Conservation (phyloP, 2,113 vertebrate genomes). For the Takifugu bimaculatus region DNA sequence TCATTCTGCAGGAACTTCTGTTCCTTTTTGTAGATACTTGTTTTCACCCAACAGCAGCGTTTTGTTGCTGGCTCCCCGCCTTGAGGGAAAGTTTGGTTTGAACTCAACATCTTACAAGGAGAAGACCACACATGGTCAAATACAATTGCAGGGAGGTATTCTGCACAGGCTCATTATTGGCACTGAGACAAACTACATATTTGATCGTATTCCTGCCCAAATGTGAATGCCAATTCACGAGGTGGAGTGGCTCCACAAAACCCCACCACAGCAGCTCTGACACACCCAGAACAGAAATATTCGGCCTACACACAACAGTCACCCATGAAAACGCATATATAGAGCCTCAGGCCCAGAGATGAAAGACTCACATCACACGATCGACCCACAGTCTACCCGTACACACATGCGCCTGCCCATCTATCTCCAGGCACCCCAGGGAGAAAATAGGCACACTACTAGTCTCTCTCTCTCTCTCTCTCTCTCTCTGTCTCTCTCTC, state of each 20-base stretch:
- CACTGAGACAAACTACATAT: constrained; percentile 39
- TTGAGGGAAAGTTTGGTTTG: constrained; percentile 48
- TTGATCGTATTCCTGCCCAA: constrained; percentile 36
- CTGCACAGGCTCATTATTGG: constrained; percentile 22
- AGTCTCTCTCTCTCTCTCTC: constrained; percentile 24
- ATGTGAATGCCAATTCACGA: constrained; percentile 33
- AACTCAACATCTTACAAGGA: constrained; percentile 45
- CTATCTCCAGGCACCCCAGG: constrained; percentile 28
- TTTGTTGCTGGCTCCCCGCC: constrained; percentile 42
- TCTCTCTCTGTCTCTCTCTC: not conserved
- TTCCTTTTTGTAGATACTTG: constrained; percentile 38
- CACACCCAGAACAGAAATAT: constrained; percentile 48
- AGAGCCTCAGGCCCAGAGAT: constrained; percentile 56
- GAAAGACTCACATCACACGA: constrained; percentile 43
- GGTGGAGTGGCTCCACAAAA: constrained; percentile 6
- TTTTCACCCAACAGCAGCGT: constrained; percentile 42
- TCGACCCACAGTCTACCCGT: not conserved
- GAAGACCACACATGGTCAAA: constrained; percentile 52
- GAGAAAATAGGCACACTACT: constrained; percentile 53
- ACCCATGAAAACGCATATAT: constrained; percentile 44
- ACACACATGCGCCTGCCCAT: not conserved
- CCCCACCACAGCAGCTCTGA: constrained; percentile 34
- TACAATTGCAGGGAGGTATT: constrained; percentile 24
- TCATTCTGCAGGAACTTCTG: constrained; percentile 39
- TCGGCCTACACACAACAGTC: constrained; percentile 12